Conservation (phyloP, 2,888 invertebrate genomes). For the Heliconius ethilla region DNA sequence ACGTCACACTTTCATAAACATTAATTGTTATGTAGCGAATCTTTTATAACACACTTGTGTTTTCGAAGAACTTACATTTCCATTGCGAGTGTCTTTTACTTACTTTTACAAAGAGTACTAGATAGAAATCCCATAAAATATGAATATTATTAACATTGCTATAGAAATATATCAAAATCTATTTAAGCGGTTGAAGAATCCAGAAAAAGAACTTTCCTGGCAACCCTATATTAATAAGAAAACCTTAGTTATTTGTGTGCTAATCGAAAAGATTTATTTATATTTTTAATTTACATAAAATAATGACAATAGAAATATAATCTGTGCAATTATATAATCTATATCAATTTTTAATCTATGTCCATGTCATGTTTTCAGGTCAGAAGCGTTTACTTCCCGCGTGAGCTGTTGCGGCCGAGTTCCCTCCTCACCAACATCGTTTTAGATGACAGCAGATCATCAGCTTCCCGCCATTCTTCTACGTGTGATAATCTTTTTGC, state of each 20-base stretch:
- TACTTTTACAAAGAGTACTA: neutral
- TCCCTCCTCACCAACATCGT: constrained; percentile 90
- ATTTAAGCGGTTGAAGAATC: neutral
- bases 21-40: constrained; percentile 11
- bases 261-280: neutral
- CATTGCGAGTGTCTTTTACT: neutral
- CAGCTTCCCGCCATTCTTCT: constrained; percentile 71
- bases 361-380: constrained; percentile 57
- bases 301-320: neutral
- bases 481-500: constrained; percentile 89
- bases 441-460: constrained; percentile 87
- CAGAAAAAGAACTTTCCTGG: neutral
- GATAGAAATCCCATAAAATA: no score
- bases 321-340: neutral
- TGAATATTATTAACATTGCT: no score
- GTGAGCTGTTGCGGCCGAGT: constrained; percentile 87
- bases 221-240: neutral
- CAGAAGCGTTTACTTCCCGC: constrained; percentile 87
- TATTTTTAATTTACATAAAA: neutral
- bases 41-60: neutral
- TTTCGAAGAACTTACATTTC: neutral
- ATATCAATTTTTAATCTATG: neutral
- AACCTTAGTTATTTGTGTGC: neutral
- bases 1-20: constrained; percentile 14
- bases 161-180: neutral